These are phyloP conservation scores for Spatulosminthurus flaviceps DNA, from an alignment of 2,888 invertebrate genomes.

Conservation along the genomic window DNA sequence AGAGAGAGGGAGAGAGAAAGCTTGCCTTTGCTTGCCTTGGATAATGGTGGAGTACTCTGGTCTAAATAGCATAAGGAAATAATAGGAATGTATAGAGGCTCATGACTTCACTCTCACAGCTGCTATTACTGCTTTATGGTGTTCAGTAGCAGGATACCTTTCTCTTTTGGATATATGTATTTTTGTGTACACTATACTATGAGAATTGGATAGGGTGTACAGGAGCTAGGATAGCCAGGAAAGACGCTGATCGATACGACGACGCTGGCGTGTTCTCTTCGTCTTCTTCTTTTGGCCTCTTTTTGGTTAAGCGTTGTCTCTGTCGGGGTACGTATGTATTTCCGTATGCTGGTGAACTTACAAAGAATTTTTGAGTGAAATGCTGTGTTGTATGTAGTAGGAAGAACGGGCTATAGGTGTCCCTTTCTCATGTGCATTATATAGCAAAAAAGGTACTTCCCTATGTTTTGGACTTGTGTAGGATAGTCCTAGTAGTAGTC, in stretches of 20 bases:
- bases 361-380: not conserved
- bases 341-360: slow-evolving; percentile 2
- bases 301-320: slow-evolving; percentile 28
- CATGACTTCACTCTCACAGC: not conserved
- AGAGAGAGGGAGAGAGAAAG: too few species aligned
- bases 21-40: too few species aligned
- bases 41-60: not conserved
- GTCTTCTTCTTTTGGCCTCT: slow-evolving; percentile 44
- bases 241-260: slow-evolving; percentile 47
- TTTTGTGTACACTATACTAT: too few species aligned
- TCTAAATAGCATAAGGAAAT: slow-evolving; percentile 9
- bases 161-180: not conserved
- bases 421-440: not conserved
- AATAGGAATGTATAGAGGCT: not conserved
- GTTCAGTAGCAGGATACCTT: not conserved
- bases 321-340: slow-evolving; percentile 18
- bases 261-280: slow-evolving; percentile 43
- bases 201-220: not conserved
- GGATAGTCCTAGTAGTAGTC: too few species aligned
- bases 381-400: not conserved
- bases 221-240: slow-evolving; percentile 12
- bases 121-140: not conserved
- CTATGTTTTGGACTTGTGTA: not conserved
- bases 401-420: not conserved
- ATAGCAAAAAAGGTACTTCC: not conserved